A percentile compares a stretch with the other conserved stretches of the same genome.
Conservation (phyloP, 2,113 vertebrate genomes). For the Chloroceryle aenea region DNA sequence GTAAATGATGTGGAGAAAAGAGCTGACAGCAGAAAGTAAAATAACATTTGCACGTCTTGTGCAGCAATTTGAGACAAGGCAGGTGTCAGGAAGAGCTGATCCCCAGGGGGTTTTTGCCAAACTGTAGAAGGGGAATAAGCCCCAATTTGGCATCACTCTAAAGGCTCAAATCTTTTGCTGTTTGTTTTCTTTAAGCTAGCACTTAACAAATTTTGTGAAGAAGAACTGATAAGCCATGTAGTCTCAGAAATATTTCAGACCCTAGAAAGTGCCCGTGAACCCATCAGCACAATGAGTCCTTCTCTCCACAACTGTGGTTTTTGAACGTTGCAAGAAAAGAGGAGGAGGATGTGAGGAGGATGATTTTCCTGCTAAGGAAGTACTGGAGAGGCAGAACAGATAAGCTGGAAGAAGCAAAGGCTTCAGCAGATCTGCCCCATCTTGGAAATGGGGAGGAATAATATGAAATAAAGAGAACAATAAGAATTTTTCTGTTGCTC, state of each 20-base stretch:
- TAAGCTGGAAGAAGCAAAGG: background rate
- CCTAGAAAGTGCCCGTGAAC: background rate
- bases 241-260: conserved; percentile 10
- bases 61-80: background rate
- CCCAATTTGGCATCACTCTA: background rate
- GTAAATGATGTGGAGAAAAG: conserved; percentile 60
- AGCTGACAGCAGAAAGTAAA: conserved; percentile 47
- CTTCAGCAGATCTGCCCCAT: background rate
- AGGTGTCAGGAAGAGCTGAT: background rate
- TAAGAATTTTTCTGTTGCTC: background rate
- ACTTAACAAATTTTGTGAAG: background rate
- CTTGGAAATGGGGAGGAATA: background rate
- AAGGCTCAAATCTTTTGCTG: background rate
- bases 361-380: background rate
- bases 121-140: background rate
- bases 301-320: background rate
- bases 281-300: background rate
- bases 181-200: background rate
- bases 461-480: background rate
- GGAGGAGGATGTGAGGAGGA: background rate
- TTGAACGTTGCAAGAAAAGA: background rate
- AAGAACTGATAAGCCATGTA: background rate
- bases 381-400: background rate
- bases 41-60: conserved; percentile 17
- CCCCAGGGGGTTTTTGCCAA: background rate